These are phyloP conservation scores for Macroramphosus scolopax DNA, from an alignment of 2,797 vertebrate species.

Conservation along the genomic window DNA sequence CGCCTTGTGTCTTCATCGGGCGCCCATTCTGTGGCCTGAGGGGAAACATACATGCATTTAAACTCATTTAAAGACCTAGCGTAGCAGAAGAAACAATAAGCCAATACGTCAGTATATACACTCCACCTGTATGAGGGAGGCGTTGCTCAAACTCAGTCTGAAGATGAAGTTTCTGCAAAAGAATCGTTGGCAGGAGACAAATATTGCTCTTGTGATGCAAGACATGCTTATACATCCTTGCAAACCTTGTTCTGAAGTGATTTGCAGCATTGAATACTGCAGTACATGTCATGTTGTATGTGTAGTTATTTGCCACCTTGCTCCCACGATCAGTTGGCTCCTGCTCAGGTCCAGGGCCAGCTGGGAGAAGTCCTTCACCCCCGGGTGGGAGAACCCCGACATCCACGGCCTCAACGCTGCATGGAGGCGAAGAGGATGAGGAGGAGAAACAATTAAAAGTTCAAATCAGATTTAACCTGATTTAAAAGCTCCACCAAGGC, in stretches of 20 bases:
- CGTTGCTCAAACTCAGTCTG: constrained; percentile 88
- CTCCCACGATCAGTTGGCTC: constrained; percentile 93
- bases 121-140: constrained; percentile 92
- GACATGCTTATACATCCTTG: no score
- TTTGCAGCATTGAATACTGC: no score
- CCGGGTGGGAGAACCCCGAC: constrained; percentile 87
- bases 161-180: constrained; percentile 92
- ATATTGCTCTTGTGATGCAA: no score
- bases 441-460: no score
- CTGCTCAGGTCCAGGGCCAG: constrained; percentile 89
- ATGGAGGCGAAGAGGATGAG: constrained; percentile 3
- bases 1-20: constrained; percentile 87
- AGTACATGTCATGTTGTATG: neutral
- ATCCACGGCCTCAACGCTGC: constrained; percentile 89
- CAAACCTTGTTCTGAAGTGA: no score
- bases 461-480: no score
- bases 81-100: no score
- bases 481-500: no score
- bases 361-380: constrained; percentile 91
- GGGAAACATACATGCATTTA: constrained; percentile 3
- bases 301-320: constrained; percentile 80
- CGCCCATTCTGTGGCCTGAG: constrained; percentile 87
- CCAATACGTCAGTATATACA: no score
- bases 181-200: no score
- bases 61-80: no score